phyloP scores from a whole-genome alignment of 2,888 invertebrate genomes.

The Dynastes grantii region DNA sequence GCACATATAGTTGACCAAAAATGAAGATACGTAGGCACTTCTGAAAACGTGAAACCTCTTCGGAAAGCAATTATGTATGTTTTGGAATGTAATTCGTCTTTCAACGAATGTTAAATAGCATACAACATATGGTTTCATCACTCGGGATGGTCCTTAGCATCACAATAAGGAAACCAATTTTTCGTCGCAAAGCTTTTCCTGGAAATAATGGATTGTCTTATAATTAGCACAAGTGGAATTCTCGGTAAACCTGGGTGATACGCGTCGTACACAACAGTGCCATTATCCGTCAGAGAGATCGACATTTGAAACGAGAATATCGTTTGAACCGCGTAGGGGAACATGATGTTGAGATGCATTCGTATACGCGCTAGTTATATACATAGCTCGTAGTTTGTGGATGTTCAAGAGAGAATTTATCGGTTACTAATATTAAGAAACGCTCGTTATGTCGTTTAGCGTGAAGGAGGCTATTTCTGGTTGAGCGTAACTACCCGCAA shows the following conservation, averaged over 20 bases:
- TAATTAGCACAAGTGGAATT: slow-evolving; percentile 13
- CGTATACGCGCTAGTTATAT: background rate
- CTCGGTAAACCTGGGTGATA: background rate
- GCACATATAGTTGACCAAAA: no score
- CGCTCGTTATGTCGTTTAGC: slow-evolving; percentile 33
- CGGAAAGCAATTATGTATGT: background rate
- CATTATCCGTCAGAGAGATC: slow-evolving; percentile 5
- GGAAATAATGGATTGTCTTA: slow-evolving; percentile 24
- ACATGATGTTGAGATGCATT: background rate
- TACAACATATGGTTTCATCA: slow-evolving; percentile 2
- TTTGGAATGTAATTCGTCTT: slow-evolving; percentile 1
- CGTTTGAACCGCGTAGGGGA: background rate
- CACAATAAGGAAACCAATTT: slow-evolving; percentile 12
- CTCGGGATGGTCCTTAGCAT: background rate
- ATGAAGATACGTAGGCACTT: no score
- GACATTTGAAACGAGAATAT: background rate
- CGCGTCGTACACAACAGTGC: background rate
- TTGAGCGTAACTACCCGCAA: background rate
- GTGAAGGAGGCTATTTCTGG: slow-evolving; percentile 32
- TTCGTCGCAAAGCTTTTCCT: slow-evolving; percentile 7
- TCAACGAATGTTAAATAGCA: slow-evolving; percentile 6
- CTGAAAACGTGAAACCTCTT: no score
- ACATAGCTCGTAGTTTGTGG: slow-evolving; percentile 6
- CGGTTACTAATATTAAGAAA: slow-evolving; percentile 35
- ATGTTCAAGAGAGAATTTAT: slow-evolving; percentile 29